Evolutionary conservation across 2,888 invertebrate species (phyloP).

Genomic region (Lasioglossum morio): DNA sequence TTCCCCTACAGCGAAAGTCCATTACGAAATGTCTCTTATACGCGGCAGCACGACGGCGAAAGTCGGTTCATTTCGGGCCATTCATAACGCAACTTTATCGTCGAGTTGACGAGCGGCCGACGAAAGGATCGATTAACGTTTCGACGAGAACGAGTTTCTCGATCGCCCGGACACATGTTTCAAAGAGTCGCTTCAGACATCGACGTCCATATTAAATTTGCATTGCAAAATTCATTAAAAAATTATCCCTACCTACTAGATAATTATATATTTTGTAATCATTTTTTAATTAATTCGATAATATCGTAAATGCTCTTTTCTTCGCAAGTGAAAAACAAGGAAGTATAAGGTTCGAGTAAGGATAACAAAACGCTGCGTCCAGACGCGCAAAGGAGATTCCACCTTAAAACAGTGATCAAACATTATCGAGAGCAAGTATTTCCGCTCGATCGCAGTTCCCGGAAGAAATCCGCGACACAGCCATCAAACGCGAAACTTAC

Average conservation of each 20-base stretch:
- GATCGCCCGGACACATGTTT: not conserved
- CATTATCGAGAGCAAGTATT: not conserved
- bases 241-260: too few species aligned
- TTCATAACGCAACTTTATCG: slow-evolving; percentile 19
- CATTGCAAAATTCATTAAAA: too few species aligned
- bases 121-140: not conserved
- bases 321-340: too few species aligned
- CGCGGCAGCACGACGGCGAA: slow-evolving; percentile 16
- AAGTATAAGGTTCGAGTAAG: too few species aligned
- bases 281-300: too few species aligned
- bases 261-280: too few species aligned
- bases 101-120: not conserved
- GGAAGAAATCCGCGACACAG: not conserved
- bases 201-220: not conserved
- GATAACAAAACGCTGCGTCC: too few species aligned
- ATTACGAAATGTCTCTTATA: slow-evolving; percentile 63
- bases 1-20: slow-evolving; percentile 69
- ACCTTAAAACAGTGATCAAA: not conserved
- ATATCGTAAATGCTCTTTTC: too few species aligned
- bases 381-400: too few species aligned
- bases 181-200: not conserved
- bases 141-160: not conserved
- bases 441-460: not conserved
- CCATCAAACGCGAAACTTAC: slow-evolving; percentile 1
- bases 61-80: slow-evolving; percentile 40